Conservation (phyloP, 2,113 vertebrate genomes). For the Poecile atricapillus region DNA sequence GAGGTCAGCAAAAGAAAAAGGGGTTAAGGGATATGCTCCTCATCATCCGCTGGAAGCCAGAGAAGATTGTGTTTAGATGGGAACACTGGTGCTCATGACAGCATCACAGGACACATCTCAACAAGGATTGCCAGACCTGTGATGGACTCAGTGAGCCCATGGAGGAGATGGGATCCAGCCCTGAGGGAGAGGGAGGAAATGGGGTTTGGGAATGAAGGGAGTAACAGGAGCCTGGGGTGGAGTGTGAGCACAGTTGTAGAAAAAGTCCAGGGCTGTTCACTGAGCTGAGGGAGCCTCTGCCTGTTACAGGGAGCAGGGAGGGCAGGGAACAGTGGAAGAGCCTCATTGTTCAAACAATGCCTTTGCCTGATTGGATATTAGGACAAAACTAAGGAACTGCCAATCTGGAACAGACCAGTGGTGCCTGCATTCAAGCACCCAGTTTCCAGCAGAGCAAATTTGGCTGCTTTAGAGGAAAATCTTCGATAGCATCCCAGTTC, state of each 20-base stretch:
- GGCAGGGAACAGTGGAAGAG: not conserved
- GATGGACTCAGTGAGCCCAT: not conserved
- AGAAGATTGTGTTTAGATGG: not conserved
- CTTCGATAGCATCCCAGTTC: constrained; percentile 41
- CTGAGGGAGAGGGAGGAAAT: not conserved
- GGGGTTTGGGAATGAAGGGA: not conserved
- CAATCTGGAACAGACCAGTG: not conserved
- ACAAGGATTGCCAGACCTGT: not conserved
- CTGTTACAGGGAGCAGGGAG: not conserved
- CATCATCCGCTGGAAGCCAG: not conserved
- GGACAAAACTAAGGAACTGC: not conserved
- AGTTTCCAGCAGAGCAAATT: not conserved
- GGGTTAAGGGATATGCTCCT: not conserved
- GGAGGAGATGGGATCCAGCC: not conserved
- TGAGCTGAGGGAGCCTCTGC: not conserved
- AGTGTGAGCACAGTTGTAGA: not conserved
- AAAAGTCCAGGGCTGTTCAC: not conserved
- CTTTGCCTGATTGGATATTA: not conserved
- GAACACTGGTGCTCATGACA: not conserved
- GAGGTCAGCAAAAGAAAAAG: not conserved
- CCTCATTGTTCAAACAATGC: rapidly evolving
- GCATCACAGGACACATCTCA: not conserved
- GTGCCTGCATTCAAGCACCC: constrained; percentile 6
- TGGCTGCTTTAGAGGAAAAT: constrained; percentile 44
- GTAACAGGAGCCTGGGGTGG: not conserved